Percentiles rank a stretch among this genome's conserved stretches.
Evolutionary conservation across 2,113 vertebrate genomes (phyloP).

Genomic region (Paratilapia polleni): DNA sequence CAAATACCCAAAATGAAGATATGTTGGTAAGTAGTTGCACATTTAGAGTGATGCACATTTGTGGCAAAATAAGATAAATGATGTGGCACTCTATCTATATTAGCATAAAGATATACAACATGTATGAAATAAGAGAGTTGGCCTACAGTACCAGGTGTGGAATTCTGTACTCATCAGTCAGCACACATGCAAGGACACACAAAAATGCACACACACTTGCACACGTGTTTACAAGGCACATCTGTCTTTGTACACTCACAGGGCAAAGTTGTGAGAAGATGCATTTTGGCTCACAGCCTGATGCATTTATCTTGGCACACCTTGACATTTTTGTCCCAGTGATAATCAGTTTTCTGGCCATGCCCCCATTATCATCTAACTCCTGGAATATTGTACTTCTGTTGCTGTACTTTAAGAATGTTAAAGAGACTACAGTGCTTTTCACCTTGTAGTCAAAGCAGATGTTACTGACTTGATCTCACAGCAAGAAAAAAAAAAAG

Average conservation of each 20-base stretch:
- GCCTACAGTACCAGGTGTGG: neutral
- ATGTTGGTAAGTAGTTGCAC: neutral
- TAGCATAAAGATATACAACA: neutral
- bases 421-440: neutral
- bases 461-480: neutral
- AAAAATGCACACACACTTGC: neutral
- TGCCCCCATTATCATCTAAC: constrained; percentile 37
- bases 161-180: neutral
- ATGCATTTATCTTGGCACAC: constrained; percentile 43
- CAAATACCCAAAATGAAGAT: no score
- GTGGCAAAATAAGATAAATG: neutral
- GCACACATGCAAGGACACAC: neutral
- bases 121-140: neutral
- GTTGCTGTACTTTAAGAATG: constrained; percentile 15
- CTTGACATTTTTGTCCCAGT: constrained; percentile 17
- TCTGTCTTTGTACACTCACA: neutral
- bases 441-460: neutral
- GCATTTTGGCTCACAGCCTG: neutral
- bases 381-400: constrained; percentile 12
- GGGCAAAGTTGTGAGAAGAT: neutral
- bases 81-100: neutral
- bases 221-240: neutral
- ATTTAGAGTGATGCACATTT: neutral
- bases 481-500: neutral
- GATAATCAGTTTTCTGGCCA: constrained; percentile 37